Evolutionary conservation across 2,113 vertebrate species (phyloP), one percentile per base, ranked within the genome.

Genomic region (Vireo altiloquus): DNA sequence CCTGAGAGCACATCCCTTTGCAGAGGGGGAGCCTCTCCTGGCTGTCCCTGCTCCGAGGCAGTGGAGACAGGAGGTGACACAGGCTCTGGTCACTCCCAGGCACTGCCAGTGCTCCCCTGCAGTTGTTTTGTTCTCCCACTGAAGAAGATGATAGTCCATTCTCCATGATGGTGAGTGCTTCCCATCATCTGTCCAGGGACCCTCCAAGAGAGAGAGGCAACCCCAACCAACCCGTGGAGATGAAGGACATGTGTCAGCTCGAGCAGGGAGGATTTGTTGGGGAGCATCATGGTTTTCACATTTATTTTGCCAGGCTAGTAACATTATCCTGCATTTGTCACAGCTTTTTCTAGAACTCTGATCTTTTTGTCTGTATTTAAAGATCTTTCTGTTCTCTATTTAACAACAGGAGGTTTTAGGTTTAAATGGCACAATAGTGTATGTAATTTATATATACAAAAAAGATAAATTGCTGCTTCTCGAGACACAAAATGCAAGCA

Each of bases 361-460:
- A 93, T 95, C 82, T 91, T 96, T 97, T 70, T 83, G 75, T 96
- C 91, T 91, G 89, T 61, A 21, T 94, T 91, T 96, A 68, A 92
- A 89, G 83, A 82, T 65, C 78, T 96, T 88, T 66, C 66, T 94
- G 37, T 47, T 81, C 35, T 95, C 31, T 53, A 28, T 93, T 87
- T 85, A 91, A 91, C 72, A 80, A 74, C 89, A 22, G 93, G 93
- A 96, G 91, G 31, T 31, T 93, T 82, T 66, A 69, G 82, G 87
- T 92, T 90, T 91, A 95, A 96, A 70, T 88, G 92, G 92, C 64
- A 91, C 92, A 92, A 71, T 81, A 60, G 60, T 53, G 35, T 94
- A 49, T 95, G 87, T 96, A 92, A 92, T 94, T 95, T 96, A 69
- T 93, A 93, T 86, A 92, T 76, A 95, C 61, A 91, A 85, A 90